These are phyloP conservation scores for Halcyon badia DNA, from an alignment of 2,797 vertebrate genomes.

Conservation along the genomic window DNA sequence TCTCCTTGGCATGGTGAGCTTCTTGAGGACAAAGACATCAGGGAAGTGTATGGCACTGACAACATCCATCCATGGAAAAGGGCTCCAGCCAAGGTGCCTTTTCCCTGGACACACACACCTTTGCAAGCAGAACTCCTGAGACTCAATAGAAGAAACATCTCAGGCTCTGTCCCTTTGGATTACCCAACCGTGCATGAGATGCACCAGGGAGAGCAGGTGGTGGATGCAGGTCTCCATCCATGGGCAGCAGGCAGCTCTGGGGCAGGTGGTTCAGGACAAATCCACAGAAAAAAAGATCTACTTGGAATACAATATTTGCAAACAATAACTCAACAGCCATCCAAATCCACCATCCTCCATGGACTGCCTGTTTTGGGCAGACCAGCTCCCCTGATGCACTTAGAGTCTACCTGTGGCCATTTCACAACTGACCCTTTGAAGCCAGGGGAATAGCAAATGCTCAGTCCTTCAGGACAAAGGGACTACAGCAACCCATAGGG, in stretches of 20 bases:
- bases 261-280: not conserved
- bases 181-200: not conserved
- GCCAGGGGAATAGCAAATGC: not conserved
- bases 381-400: not conserved
- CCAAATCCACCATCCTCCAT: fast-evolving
- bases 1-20: not conserved
- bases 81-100: not conserved
- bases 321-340: not conserved
- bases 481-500: not conserved
- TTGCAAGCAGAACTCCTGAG: not conserved
- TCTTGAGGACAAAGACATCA: not conserved
- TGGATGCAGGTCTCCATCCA: not conserved
- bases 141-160: not conserved
- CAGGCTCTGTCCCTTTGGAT: not conserved
- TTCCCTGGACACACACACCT: not conserved
- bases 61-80: not conserved
- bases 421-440: not conserved
- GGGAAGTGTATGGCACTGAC: not conserved
- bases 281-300: fast-evolving
- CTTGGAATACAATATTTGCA: not conserved
- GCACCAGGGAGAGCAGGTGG: not conserved
- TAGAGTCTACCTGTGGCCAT: not conserved
- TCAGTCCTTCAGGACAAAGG: not conserved
- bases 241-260: not conserved
- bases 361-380: not conserved